phyloP scores from a whole-genome alignment of 2,888 invertebrate genomes.

The Gerosis bhagava region DNA sequence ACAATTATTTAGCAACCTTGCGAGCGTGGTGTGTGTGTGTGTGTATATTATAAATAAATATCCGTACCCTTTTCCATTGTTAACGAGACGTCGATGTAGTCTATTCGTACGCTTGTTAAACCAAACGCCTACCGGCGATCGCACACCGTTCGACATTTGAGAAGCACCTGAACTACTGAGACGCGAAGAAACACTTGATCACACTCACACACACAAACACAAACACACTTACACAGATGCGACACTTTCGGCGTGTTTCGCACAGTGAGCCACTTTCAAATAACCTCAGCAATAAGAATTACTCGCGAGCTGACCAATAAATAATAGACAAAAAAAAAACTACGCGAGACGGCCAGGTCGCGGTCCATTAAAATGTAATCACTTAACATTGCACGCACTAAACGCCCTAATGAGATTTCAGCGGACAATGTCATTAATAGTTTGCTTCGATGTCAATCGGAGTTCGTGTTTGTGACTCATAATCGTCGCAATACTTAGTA shows the following conservation, averaged over 20 bases:
- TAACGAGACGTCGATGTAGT: conserved; percentile 62
- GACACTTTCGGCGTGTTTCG: conserved; percentile 37
- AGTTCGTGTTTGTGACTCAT: conserved; percentile 68
- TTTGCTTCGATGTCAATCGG: conserved; percentile 56
- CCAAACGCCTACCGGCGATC: conserved; percentile 69
- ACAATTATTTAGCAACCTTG: conserved; percentile 7
- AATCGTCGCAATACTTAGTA: conserved; percentile 60
- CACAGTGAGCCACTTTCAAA: conserved; percentile 57
- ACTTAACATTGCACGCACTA: conserved; percentile 75
- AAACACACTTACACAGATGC: no score
- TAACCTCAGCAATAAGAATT: conserved; percentile 53
- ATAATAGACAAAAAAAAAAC: conserved; percentile 56
- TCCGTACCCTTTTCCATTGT: conserved; percentile 74
- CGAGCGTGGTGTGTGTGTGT: conserved; percentile 13
- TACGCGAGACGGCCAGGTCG: conserved; percentile 53
- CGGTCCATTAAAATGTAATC: conserved; percentile 73
- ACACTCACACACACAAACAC: conserved; percentile 42
- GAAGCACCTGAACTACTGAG: conserved; percentile 45
- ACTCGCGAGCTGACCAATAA: conserved; percentile 51
- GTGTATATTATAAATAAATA: no score
- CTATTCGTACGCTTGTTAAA: conserved; percentile 65
- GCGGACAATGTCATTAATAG: conserved; percentile 68
- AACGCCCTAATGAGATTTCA: conserved; percentile 78
- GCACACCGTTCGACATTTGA: conserved; percentile 66
- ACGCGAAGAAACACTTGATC: conserved; percentile 48